Evolutionary conservation across 2,888 invertebrate genomes (phyloP).

Genomic region (Trichogramma evanescens): DNA sequence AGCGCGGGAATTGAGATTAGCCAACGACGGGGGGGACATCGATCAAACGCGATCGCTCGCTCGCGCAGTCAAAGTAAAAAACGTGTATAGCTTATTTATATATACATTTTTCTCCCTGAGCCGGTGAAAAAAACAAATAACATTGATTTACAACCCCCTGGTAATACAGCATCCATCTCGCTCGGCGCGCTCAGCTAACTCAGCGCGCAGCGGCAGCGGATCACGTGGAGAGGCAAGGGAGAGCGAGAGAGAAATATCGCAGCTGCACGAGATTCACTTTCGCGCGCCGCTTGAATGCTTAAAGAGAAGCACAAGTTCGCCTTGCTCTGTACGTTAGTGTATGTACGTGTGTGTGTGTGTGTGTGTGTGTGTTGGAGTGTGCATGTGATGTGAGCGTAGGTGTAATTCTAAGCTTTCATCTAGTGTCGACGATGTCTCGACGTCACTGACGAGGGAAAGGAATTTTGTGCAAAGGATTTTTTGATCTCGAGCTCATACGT

Average conservation of each 20-base stretch:
- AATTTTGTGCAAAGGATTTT: too few species aligned
- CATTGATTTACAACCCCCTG: constrained; percentile 18
- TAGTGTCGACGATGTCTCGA: too few species aligned
- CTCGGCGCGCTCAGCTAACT: not conserved
- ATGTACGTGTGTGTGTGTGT: too few species aligned
- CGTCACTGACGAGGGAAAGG: too few species aligned
- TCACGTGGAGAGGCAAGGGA: too few species aligned
- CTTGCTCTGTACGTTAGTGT: too few species aligned
- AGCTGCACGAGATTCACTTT: too few species aligned
- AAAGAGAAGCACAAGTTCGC: constrained; percentile 3
- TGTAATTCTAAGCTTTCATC: too few species aligned
- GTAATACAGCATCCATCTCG: not conserved
- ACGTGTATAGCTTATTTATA: not conserved
- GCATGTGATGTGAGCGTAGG: too few species aligned
- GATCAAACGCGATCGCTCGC: not conserved
- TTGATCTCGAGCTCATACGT: too few species aligned
- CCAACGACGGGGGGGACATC: not conserved
- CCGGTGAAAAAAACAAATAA: constrained; percentile 8
- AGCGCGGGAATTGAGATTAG: not conserved
- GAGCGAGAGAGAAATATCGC: not conserved
- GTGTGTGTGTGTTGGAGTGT: too few species aligned
- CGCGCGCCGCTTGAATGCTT: constrained; percentile 15
- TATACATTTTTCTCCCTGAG: not conserved
- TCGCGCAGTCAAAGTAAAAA: not conserved
- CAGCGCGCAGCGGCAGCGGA: not conserved